phyloP scores from a whole-genome alignment of 2,113 vertebrate genomes.

The Marmota monax region DNA sequence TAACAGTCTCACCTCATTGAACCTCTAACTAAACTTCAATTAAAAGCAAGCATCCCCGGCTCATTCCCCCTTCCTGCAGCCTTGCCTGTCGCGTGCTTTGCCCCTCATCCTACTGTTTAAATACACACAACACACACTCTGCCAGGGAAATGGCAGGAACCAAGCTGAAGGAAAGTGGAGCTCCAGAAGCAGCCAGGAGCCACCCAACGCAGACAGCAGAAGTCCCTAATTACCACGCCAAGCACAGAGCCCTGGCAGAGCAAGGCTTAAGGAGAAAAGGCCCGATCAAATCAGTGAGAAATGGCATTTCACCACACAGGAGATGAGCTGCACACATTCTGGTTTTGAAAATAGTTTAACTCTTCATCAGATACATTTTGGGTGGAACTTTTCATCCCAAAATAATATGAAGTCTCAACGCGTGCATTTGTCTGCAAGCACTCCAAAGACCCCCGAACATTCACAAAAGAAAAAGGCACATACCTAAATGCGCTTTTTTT shows the following conservation, averaged over 20 bases:
- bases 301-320: slow-evolving; percentile 71
- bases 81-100: background rate
- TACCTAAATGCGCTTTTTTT: background rate
- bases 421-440: slow-evolving; percentile 16
- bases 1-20: slow-evolving; percentile 82
- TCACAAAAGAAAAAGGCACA: background rate
- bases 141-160: slow-evolving; percentile 56
- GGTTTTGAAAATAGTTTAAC: slow-evolving; percentile 75
- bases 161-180: slow-evolving; percentile 60
- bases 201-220: slow-evolving; percentile 56
- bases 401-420: background rate
- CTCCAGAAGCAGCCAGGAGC: slow-evolving; percentile 83
- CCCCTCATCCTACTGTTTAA: background rate
- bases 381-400: background rate
- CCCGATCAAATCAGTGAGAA: slow-evolving; percentile 75
- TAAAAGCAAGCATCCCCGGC: slow-evolving; percentile 63
- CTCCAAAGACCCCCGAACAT: background rate
- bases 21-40: slow-evolving; percentile 77
- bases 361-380: slow-evolving; percentile 72
- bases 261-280: slow-evolving; percentile 75
- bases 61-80: background rate
- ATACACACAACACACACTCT: background rate
- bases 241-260: slow-evolving; percentile 82
- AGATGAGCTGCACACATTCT: slow-evolving; percentile 66
- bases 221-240: slow-evolving; percentile 86